Evolutionary conservation across 2,113 vertebrate species (phyloP).

Genomic region (Panthera uncia): DNA sequence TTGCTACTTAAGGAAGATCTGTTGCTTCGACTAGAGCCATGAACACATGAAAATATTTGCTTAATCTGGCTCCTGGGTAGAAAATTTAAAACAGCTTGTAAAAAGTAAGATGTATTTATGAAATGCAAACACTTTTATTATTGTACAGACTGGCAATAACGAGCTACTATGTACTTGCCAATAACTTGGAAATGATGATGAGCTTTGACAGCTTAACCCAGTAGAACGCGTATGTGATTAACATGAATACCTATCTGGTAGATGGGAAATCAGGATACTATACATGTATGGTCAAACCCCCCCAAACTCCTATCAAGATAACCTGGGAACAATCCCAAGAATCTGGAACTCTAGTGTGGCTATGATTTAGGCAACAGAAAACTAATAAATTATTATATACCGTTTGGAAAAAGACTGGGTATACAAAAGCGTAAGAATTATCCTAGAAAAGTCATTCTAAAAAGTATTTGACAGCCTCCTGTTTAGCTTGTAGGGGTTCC

Average conservation of each 20-base stretch:
- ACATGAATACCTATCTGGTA: neutral
- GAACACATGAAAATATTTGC: slow-evolving; percentile 30
- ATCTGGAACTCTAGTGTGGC: neutral
- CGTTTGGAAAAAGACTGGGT: neutral
- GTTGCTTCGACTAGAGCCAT: neutral
- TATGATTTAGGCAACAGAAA: neutral
- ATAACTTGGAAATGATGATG: neutral
- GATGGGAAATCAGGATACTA: neutral
- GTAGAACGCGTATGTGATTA: neutral
- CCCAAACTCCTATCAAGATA: neutral
- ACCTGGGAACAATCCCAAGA: neutral
- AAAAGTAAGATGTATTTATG: neutral
- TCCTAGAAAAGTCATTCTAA: neutral
- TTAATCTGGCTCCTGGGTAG: neutral
- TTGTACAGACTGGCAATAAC: neutral
- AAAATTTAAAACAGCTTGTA: neutral
- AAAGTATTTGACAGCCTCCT: neutral
- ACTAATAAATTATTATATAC: neutral
- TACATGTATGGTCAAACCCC: neutral
- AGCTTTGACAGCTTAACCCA: neutral
- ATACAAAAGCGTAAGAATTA: neutral
- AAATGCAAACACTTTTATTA: slow-evolving; percentile 1
- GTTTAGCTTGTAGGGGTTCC: neutral
- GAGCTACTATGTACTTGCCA: neutral
- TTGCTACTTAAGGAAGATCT: neutral